phyloP scores from a whole-genome alignment of 64 coral and sea anemone genomes.

The Platygyra sinensis region DNA sequence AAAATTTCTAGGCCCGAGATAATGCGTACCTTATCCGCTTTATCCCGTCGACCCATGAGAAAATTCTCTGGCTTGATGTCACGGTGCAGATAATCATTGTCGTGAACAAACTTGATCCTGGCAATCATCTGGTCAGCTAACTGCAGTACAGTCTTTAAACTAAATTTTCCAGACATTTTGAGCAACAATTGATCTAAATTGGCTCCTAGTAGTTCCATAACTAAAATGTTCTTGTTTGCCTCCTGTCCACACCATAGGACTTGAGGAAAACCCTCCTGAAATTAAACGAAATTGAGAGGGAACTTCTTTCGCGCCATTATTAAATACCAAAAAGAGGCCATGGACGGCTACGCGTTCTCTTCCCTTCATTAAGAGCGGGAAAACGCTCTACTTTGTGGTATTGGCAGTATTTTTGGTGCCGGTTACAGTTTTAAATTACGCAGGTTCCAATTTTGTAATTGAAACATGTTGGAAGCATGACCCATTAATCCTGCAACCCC shows the following conservation, averaged over 20 bases:
- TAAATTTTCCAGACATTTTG: conserved; percentile 65
- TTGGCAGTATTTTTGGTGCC: no score
- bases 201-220: conserved; percentile 64
- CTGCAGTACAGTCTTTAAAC: conserved; percentile 61
- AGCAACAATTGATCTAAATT: conserved; percentile 65
- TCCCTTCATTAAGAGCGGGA: no score
- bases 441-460: no score
- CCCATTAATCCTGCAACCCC: no score
- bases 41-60: conserved; percentile 55
- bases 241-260: conserved; percentile 76
- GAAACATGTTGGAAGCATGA: no score
- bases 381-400: no score
- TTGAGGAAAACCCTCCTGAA: conserved; percentile 56
- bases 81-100: conserved; percentile 71
- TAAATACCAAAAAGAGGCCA: no score
- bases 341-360: no score
- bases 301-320: no score
- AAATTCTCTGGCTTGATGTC: conserved; percentile 87
- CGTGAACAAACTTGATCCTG: conserved; percentile 69
- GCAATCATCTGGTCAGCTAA: conserved; percentile 78
- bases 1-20: no score
- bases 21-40: conserved; percentile 33
- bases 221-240: conserved; percentile 54
- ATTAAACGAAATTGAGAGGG: not conserved
- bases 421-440: no score